Evolutionary conservation across 2,113 vertebrate genomes (phyloP), one percentile per base, ranked within the genome.

Genomic region (Setophaga kirtlandii): DNA sequence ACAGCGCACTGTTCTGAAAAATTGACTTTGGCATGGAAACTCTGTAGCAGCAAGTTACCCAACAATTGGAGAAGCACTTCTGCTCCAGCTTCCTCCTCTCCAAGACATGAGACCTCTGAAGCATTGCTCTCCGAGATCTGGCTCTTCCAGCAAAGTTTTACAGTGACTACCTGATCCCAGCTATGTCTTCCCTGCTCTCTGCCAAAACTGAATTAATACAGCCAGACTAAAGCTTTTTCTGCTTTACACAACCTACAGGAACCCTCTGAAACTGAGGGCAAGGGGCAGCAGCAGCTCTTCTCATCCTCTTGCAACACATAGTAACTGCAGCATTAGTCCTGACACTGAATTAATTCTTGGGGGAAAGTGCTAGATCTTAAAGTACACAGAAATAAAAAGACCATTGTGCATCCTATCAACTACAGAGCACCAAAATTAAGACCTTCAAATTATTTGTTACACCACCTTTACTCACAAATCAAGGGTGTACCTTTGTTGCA

Each of bases 121-220:
- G 19, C n/a, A 52, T 18, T 0, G 0, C 56, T 35, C 33, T 71
- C 52, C 27, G n/a, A 71, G 49, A 49, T 4, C 17, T 18, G 25
- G 20, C 21, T 41, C 62, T 79, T 60, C 27, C 75, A 88, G 63
- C 23, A 83, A 46, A 92, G 15, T 69, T 93, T 37, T 28, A 18
- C 27, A 44, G 33, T 13, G 46, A 37, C 33, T 56, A 5, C 18
- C 37, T 74, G 59, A 69, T 12, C 39, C 42, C 58, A 69, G 2
- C 8, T 37, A 53, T 67, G 16, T 17, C 39, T 27, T n/a, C 42
- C 30, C 37, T 76, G 31, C 41, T 62, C 46, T 83, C 37, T 76
- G 31, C 8, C 37, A 79, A 31, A 41, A 37, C 0, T 8, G 27
- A 73, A 53, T 73, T 85, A 39, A 20, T 13, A 44, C 2, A 53